Percentiles rank a stretch among this genome's conserved stretches.
phyloP scores from a whole-genome alignment of 2,888 invertebrate genomes.

The Drosophila greeni region DNA sequence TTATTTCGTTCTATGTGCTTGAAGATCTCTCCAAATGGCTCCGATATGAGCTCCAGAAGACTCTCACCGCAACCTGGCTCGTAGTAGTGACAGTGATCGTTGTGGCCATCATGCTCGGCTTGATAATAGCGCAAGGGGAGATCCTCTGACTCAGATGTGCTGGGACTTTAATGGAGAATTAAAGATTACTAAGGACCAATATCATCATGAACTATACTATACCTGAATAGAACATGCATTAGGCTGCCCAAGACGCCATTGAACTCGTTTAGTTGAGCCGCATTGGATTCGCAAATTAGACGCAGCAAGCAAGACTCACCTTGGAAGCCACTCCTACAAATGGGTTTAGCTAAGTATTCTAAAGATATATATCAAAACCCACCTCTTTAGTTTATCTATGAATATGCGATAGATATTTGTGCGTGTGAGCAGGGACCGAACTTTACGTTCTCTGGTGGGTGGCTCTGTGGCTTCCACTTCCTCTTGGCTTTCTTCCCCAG shows the following conservation, averaged over 20 bases:
- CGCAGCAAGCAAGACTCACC: slow-evolving; percentile 83
- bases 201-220: no score
- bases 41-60: slow-evolving; percentile 72
- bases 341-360: neutral
- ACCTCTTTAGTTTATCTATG: slow-evolving; percentile 65
- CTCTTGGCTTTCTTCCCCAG: slow-evolving; percentile 10
- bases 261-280: slow-evolving; percentile 72
- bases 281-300: slow-evolving; percentile 84
- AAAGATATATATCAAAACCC: rapidly evolving
- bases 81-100: slow-evolving; percentile 67
- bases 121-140: slow-evolving; percentile 72
- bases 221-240: slow-evolving; percentile 85
- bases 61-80: slow-evolving; percentile 62
- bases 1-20: slow-evolving; percentile 48
- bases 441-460: slow-evolving; percentile 29
- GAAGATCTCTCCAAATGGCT: slow-evolving; percentile 69
- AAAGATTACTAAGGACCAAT: neutral
- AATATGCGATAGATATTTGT: slow-evolving; percentile 67
- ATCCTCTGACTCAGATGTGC: slow-evolving; percentile 71
- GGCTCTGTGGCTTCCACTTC: slow-evolving; percentile 3
- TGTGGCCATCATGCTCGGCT: slow-evolving; percentile 73
- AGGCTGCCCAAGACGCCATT: slow-evolving; percentile 84
- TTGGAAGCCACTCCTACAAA: slow-evolving; percentile 79
- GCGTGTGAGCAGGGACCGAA: slow-evolving; percentile 60
- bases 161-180: slow-evolving; percentile 60